Conservation (phyloP, 2,888 invertebrate species). For the Oithona nana region DNA sequence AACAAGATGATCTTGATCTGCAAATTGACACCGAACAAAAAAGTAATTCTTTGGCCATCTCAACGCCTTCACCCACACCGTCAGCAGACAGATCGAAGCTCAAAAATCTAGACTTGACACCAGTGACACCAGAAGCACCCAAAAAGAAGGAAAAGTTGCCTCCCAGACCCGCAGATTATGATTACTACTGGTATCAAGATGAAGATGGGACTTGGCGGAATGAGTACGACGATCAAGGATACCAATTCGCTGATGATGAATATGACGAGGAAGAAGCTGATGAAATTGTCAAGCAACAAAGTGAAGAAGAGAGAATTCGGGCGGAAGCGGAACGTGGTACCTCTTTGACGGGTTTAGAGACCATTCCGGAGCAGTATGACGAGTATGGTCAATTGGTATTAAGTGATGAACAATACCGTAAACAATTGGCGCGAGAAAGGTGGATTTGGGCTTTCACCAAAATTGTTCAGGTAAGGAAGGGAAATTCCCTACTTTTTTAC, state of each 20-base stretch:
- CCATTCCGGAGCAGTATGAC: background rate
- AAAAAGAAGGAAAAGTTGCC: background rate
- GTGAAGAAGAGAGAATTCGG: background rate
- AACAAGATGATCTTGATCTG: background rate
- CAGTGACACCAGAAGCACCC: background rate
- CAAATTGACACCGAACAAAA: background rate
- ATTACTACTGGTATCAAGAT: constrained; percentile 17
- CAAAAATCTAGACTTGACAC: background rate
- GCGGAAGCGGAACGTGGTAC: background rate
- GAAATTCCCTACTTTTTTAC: background rate
- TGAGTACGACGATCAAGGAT: constrained; percentile 17
- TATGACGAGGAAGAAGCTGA: constrained; percentile 11
- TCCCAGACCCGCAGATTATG: constrained; percentile 14
- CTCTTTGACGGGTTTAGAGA: background rate
- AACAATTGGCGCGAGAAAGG: background rate
- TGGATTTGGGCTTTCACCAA: constrained; percentile 17
- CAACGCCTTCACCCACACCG: background rate
- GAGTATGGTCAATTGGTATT: background rate
- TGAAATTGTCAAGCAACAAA: constrained; percentile 1
- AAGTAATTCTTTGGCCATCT: background rate
- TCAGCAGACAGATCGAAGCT: background rate
- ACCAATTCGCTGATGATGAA: constrained; percentile 9
- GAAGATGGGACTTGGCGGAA: constrained; percentile 16
- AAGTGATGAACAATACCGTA: background rate
- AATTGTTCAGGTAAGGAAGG: constrained; percentile 13